Percentiles rank a stretch among this genome's conserved stretches.
These are phyloP conservation scores for Halesus radiatus DNA, from an alignment of 1,140 invertebrate genomes.

Conservation along the genomic window DNA sequence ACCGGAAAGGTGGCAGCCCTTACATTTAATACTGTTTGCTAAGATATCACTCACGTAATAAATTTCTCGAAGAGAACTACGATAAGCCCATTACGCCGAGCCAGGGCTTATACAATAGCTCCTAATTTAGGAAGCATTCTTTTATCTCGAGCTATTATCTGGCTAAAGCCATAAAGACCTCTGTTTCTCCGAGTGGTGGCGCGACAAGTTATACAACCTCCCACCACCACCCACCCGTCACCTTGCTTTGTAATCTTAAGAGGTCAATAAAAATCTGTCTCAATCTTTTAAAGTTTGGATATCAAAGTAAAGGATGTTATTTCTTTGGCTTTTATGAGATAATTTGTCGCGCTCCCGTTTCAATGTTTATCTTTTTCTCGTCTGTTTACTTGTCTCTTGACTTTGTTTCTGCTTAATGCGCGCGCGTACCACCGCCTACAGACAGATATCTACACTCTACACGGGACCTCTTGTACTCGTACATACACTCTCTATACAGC, in stretches of 20 bases:
- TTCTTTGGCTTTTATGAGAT: slow-evolving; percentile 36
- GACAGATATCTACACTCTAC: no score
- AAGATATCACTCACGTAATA: slow-evolving; percentile 45
- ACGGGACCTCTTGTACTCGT: no score
- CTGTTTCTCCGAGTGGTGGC: slow-evolving; percentile 11
- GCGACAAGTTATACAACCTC: neutral
- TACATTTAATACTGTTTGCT: slow-evolving; percentile 43
- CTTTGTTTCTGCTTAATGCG: slow-evolving; percentile 16
- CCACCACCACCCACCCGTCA: neutral
- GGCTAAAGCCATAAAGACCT: slow-evolving; percentile 32
- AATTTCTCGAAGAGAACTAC: slow-evolving; percentile 37
- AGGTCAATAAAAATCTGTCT: slow-evolving; percentile 27
- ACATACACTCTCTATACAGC: no score
- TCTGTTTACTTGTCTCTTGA: slow-evolving; percentile 9
- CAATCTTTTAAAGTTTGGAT: slow-evolving; percentile 24
- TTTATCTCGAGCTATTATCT: slow-evolving; percentile 38
- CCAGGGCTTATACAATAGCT: slow-evolving; percentile 43
- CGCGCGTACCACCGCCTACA: no score
- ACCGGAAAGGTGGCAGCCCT: slow-evolving; percentile 42
- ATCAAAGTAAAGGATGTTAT: slow-evolving; percentile 8
- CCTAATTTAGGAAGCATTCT: slow-evolving; percentile 43
- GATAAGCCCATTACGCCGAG: slow-evolving; percentile 33
- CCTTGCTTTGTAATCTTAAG: slow-evolving; percentile 9
- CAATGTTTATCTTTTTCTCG: slow-evolving; percentile 26
- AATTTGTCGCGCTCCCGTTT: slow-evolving; percentile 22